Evolutionary conservation across 2,113 vertebrate genomes (phyloP).

Genomic region (Chunga burmeisteri): DNA sequence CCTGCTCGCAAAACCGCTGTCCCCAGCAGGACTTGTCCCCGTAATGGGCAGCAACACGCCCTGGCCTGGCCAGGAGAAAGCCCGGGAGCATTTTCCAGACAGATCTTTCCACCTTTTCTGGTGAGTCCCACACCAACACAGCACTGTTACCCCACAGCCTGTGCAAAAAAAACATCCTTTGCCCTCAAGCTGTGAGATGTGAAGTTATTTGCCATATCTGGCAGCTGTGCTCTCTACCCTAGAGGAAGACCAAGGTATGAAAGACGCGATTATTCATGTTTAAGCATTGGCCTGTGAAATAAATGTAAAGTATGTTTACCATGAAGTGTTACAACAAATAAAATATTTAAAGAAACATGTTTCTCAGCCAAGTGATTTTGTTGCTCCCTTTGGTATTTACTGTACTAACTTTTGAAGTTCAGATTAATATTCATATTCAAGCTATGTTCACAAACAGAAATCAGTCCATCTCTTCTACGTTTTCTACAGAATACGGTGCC

Average conservation of each 20-base stretch:
- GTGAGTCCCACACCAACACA: accelerated
- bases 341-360: not conserved
- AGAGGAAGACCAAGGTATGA: not conserved
- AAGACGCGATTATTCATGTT: not conserved
- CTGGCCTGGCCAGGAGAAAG: not conserved
- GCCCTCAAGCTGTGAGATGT: not conserved
- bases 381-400: not conserved
- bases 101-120: not conserved
- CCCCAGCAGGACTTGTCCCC: not conserved
- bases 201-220: not conserved
- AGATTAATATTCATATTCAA: not conserved
- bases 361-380: not conserved
- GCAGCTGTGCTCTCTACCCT: not conserved
- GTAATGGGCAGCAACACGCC: not conserved
- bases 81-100: accelerated
- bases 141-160: not conserved
- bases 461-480: not conserved
- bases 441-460: not conserved
- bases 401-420: not conserved
- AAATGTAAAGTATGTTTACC: not conserved
- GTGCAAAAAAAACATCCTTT: not conserved
- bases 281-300: not conserved
- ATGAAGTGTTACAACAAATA: not conserved
- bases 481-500: not conserved
- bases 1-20: not conserved